Percentiles rank a stretch among this genome's conserved stretches.
Conservation (phyloP, 2,888 invertebrate genomes). For the Aromia moschata region DNA sequence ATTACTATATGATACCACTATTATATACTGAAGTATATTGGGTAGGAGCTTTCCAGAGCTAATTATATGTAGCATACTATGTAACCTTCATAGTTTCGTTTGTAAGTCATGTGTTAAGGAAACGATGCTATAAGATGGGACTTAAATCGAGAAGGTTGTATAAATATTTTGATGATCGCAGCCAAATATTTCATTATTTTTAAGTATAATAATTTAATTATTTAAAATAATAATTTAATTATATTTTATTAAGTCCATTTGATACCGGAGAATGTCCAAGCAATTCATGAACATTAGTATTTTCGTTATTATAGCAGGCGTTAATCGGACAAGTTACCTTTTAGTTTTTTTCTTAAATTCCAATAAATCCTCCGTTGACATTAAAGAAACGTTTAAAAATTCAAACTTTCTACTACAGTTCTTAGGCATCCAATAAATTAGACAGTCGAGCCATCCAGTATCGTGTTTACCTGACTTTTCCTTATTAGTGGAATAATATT, state of each 20-base stretch:
- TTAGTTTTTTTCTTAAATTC: slow-evolving; percentile 23
- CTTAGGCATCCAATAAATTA: slow-evolving; percentile 4
- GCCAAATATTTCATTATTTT: slow-evolving; percentile 24
- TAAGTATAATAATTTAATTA: slow-evolving; percentile 2
- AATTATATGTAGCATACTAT: too few species aligned
- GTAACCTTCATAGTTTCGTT: too few species aligned
- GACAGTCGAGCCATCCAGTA: not conserved
- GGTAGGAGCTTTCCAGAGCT: too few species aligned
- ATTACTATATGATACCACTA: too few species aligned
- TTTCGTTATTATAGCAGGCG: not conserved
- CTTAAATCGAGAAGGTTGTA: too few species aligned
- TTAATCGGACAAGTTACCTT: not conserved
- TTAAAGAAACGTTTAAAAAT: slow-evolving; percentile 27
- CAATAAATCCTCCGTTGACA: slow-evolving; percentile 37
- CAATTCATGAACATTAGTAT: not conserved
- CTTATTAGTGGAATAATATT: slow-evolving; percentile 11
- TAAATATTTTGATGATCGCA: slow-evolving; percentile 24
- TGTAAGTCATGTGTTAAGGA: too few species aligned
- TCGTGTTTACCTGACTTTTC: slow-evolving; percentile 8
- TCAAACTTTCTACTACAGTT: not conserved
- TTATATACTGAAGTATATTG: too few species aligned
- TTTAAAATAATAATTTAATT: slow-evolving; percentile 28
- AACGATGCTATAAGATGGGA: too few species aligned
- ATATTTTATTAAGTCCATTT: not conserved
- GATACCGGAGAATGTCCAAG: not conserved